Percentiles rank a stretch among this genome's conserved stretches.
phyloP scores from a whole-genome alignment of 2,888 invertebrate species.

The Dicranocentrus wangi region DNA sequence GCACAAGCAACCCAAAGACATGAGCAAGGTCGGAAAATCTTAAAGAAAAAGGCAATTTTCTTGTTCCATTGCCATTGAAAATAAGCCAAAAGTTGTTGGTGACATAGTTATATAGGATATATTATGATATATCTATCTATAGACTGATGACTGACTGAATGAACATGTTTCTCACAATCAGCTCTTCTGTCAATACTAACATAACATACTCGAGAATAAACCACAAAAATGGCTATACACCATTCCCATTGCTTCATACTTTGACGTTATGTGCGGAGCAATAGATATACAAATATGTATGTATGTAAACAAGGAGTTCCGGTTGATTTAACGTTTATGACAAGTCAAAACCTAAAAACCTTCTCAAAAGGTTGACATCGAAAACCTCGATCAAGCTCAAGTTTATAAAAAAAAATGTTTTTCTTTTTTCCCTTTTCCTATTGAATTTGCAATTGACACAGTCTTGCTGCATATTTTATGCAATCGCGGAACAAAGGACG shows the following conservation, averaged over 20 bases:
- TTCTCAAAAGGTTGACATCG: neutral
- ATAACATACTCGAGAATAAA: neutral
- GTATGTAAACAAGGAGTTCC: slow-evolving; percentile 19
- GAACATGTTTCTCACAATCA: too few relatives aligned
- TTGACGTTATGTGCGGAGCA: neutral
- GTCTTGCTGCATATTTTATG: too few relatives aligned
- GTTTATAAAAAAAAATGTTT: slow-evolving; percentile 10
- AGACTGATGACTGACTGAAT: too few relatives aligned
- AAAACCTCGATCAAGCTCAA: slow-evolving; percentile 33
- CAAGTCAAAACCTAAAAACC: slow-evolving; percentile 7
- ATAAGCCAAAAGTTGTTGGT: neutral
- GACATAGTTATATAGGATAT: neutral
- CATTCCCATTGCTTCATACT: neutral
- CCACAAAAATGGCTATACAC: neutral
- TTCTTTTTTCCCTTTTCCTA: neutral
- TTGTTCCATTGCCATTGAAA: slow-evolving; percentile 36
- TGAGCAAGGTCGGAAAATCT: slow-evolving; percentile 43
- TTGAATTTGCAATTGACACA: neutral
- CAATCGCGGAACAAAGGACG: neutral
- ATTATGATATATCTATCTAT: too few relatives aligned
- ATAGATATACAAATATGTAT: neutral
- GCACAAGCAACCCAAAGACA: neutral
- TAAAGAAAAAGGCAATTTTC: slow-evolving; percentile 20
- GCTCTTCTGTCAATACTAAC: neutral
- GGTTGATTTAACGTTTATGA: slow-evolving; percentile 21